phyloP scores from a whole-genome alignment of 1,140 invertebrate genomes.

The Samia ricini region DNA sequence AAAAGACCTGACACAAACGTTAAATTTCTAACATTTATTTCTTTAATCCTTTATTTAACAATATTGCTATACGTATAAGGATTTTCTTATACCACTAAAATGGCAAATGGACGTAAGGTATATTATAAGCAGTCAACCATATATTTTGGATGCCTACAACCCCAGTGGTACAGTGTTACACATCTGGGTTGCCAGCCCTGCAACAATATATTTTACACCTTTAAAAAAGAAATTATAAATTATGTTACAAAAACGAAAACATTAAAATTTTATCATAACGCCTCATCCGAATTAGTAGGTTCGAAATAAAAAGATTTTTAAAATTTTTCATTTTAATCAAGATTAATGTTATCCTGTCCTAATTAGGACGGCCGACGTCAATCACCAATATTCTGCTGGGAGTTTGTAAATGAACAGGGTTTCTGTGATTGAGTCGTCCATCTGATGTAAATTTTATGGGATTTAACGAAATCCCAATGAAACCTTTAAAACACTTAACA shows the following conservation, averaged over 20 bases:
- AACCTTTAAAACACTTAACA: no score
- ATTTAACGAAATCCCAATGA: slow-evolving; percentile 13
- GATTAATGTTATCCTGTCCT: slow-evolving; percentile 45
- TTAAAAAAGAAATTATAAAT: not conserved
- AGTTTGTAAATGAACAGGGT: slow-evolving; percentile 36
- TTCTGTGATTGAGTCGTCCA: slow-evolving; percentile 18
- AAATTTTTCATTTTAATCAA: slow-evolving; percentile 46
- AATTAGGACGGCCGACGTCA: slow-evolving; percentile 48
- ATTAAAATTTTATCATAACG: not conserved
- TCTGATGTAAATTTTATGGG: slow-evolving; percentile 12
- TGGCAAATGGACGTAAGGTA: no score
- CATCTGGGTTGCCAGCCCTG: not conserved
- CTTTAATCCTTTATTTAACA: no score
- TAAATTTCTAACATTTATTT: no score
- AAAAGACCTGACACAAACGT: no score
- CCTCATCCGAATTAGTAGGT: not conserved
- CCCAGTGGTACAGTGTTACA: no score
- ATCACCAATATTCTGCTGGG: slow-evolving; percentile 37
- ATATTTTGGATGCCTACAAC: no score
- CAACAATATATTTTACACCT: not conserved
- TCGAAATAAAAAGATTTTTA: slow-evolving; percentile 16
- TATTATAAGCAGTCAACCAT: no score
- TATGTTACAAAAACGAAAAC: not conserved
- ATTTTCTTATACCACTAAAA: no score
- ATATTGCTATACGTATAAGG: no score